phyloP scores from a whole-genome alignment of 2,797 vertebrate genomes.

The Neosilurus hyrtlii region DNA sequence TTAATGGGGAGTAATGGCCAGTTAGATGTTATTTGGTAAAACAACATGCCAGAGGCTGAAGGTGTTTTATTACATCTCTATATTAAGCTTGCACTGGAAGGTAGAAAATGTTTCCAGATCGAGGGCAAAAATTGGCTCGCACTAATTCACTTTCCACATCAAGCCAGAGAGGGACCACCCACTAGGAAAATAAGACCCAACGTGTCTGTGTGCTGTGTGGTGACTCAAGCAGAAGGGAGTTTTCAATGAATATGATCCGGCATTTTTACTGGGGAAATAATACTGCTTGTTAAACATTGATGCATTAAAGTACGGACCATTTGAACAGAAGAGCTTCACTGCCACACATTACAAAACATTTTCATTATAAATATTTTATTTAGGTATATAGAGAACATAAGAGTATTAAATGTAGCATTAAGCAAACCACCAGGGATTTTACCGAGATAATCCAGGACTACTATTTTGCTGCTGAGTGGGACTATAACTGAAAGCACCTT shows the following conservation, averaged over 20 bases:
- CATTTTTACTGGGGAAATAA: slow-evolving; percentile 33
- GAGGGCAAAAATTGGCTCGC: slow-evolving; percentile 69
- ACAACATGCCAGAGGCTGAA: slow-evolving; percentile 76
- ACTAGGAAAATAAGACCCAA: slow-evolving; percentile 62
- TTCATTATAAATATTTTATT: slow-evolving; percentile 24
- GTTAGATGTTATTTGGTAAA: slow-evolving; percentile 84
- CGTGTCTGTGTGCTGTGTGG: slow-evolving; percentile 56
- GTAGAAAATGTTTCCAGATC: slow-evolving; percentile 86
- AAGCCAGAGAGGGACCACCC: slow-evolving; percentile 74
- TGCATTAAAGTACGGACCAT: slow-evolving; percentile 23
- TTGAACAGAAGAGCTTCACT: slow-evolving; percentile 22
- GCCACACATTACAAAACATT: background rate
- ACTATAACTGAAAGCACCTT: slow-evolving; percentile 30
- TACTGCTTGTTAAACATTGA: slow-evolving; percentile 29
- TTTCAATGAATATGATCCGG: slow-evolving; percentile 56
- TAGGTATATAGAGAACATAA: slow-evolving; percentile 1
- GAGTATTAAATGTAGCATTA: slow-evolving; percentile 10
- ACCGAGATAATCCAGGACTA: slow-evolving; percentile 23
- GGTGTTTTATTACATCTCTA: slow-evolving; percentile 81
- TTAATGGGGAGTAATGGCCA: slow-evolving; percentile 86
- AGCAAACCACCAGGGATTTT: background rate
- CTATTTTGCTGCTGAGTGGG: slow-evolving; percentile 38
- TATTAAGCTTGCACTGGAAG: slow-evolving; percentile 77
- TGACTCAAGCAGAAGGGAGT: slow-evolving; percentile 56
- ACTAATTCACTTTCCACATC: slow-evolving; percentile 78